phyloP scores from a whole-genome alignment of 2,888 invertebrate genomes.

The Drosophila antonietae region DNA sequence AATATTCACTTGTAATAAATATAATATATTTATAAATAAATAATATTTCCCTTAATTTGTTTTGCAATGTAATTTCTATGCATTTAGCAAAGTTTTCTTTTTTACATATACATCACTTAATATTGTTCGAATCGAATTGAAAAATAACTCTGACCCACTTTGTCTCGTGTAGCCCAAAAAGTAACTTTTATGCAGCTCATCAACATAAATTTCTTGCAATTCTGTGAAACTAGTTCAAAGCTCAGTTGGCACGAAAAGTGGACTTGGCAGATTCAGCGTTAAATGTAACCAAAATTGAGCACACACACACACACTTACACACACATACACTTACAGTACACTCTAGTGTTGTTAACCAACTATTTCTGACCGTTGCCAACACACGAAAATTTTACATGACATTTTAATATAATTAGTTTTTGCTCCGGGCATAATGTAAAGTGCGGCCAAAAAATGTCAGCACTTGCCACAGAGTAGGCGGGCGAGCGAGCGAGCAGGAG shows the following conservation, averaged over 20 bases:
- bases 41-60: neutral
- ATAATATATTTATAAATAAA: neutral
- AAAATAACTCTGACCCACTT: slow-evolving; percentile 23
- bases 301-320: slow-evolving; percentile 12
- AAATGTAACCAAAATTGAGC: slow-evolving; percentile 56
- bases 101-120: neutral
- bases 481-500: neutral
- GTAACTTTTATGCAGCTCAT: slow-evolving; percentile 33
- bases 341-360: slow-evolving; percentile 48
- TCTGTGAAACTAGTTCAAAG: slow-evolving; percentile 16
- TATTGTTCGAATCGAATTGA: slow-evolving; percentile 8
- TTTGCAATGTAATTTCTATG: neutral
- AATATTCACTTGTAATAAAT: neutral
- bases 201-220: slow-evolving; percentile 51
- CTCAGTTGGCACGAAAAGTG: slow-evolving; percentile 39
- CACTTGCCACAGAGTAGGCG: slow-evolving; percentile 40
- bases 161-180: slow-evolving; percentile 7
- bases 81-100: neutral
- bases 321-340: neutral
- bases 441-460: slow-evolving; percentile 76
- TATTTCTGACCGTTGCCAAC: slow-evolving; percentile 67
- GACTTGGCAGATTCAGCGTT: slow-evolving; percentile 70
- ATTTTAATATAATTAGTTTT: slow-evolving; percentile 78
- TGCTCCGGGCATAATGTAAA: slow-evolving; percentile 72
- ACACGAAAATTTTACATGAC: slow-evolving; percentile 72